Percentiles rank a stretch among this genome's conserved stretches.
Evolutionary conservation across 2,113 vertebrate genomes (phyloP).

Genomic region (Craseonycteris thonglongyai): DNA sequence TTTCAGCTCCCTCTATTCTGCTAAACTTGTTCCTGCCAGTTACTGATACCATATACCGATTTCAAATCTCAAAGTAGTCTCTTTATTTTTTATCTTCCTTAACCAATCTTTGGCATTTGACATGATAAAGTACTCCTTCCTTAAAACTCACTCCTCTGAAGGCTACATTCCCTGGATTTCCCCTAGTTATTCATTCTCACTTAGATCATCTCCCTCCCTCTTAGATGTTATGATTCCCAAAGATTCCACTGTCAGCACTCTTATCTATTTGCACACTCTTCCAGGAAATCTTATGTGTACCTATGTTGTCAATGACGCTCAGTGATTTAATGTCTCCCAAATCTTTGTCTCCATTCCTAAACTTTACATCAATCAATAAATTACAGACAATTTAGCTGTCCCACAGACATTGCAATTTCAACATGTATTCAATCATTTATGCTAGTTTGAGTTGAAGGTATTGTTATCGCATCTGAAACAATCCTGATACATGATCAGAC

Average conservation of each 20-base stretch:
- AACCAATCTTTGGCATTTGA: not conserved
- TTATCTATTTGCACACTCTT: not conserved
- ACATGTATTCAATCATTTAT: not conserved
- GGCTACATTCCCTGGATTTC: not conserved
- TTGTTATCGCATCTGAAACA: not conserved
- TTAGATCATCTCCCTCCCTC: not conserved
- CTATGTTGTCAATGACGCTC: not conserved
- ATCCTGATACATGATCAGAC: not conserved
- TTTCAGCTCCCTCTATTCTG: not conserved
- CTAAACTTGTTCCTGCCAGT: not conserved
- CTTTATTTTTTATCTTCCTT: not conserved
- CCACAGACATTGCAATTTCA: not conserved
- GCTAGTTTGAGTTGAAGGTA: not conserved
- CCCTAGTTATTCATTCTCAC: not conserved
- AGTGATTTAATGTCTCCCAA: not conserved
- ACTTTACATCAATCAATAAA: conserved; percentile 21
- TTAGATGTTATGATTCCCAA: not conserved
- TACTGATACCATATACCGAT: not conserved
- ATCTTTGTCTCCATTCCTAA: not conserved
- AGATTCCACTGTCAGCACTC: not conserved
- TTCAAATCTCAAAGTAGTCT: not conserved
- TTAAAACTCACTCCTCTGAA: not conserved
- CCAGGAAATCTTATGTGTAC: not conserved
- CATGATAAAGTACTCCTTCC: not conserved
- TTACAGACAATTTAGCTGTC: not conserved